Evolutionary conservation across 2,888 invertebrate species (phyloP), one percentile per base, ranked within the genome.

Genomic region (Diarsia brunnea): DNA sequence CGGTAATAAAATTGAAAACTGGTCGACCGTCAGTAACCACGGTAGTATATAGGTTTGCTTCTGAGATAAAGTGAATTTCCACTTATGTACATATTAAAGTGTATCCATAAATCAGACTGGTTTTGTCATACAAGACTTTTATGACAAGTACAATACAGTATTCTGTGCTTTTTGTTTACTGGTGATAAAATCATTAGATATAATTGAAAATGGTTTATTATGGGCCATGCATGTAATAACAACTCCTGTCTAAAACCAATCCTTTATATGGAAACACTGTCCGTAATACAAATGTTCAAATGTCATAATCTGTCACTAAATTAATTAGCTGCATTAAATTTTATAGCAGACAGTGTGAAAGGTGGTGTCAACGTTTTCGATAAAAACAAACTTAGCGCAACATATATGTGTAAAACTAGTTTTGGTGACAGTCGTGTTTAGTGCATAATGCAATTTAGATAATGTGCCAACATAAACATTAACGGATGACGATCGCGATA

Each of bases 321-420:
- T 65, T 65, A 55, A 79, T 78, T 53, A 60, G 27, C 31, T 43
- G 47, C 27, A 49, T 49, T 43, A 12, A 47, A 47, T 79, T 63
- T 65, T 49, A 31, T 61, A 49, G 58, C 60, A 78, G 65, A 53
- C 43, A 31, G 21, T 38, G 58, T 78, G 84, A 79, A 83, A 78
- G 70, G 79, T 45, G 43, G 53, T 76, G 58, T 78, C 60, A 60
- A 58, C 47, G 60, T 31, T 60, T 53, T n/a, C 8, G n/a, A 65
- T 55, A 60, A 78, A 82, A 60, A 69, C 31, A 78, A 53, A 43
- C n/a, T 58, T 47, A 82, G 21, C 53, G 27, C 31, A 63, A 78
- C 16, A 47, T 43, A 47, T 43, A n/a, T n/a, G 38, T 38, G 7
- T n/a, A 51, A 58, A 82, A 78, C 68, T 69, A 53, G 68, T 69